phyloP scores from a whole-genome alignment of 2,113 vertebrate species.

The Osmerus eperlanus region DNA sequence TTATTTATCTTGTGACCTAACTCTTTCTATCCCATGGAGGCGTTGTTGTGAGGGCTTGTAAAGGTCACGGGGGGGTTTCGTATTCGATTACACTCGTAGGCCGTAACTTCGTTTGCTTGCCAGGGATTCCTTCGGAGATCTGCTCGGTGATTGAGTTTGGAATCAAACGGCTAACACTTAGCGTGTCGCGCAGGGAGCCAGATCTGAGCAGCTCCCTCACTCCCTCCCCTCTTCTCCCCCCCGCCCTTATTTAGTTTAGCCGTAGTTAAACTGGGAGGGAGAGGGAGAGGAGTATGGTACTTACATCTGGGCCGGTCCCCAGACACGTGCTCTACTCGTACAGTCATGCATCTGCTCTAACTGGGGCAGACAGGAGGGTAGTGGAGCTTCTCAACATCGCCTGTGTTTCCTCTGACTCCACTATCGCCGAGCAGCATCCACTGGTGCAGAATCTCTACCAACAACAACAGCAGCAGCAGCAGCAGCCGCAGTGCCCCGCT shows the following conservation, averaged over 20 bases:
- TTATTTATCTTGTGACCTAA: neutral
- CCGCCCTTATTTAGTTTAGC: too few species aligned
- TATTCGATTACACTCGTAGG: neutral
- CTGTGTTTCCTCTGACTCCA: conserved; percentile 35
- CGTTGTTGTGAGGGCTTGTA: neutral
- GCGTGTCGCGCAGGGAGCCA: too few species aligned
- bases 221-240: too few species aligned
- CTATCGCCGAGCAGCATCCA: conserved; percentile 72
- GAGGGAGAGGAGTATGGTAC: neutral
- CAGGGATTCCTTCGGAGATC: neutral
- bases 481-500: conserved; percentile 48
- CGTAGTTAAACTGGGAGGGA: neutral
- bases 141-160: neutral
- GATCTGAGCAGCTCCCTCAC: too few species aligned
- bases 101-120: neutral
- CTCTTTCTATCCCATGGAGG: neutral
- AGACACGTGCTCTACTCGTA: neutral
- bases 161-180: neutral
- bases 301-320: neutral
- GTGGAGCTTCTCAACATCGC: conserved; percentile 26
- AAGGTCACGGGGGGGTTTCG: neutral
- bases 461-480: conserved; percentile 29
- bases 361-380: neutral
- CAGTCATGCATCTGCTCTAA: neutral
- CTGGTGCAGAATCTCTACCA: conserved; percentile 70